Evolutionary conservation across 2,888 invertebrate genomes (phyloP), one percentile per base, ranked within the genome.

Genomic region (Lepidonotus clava): DNA sequence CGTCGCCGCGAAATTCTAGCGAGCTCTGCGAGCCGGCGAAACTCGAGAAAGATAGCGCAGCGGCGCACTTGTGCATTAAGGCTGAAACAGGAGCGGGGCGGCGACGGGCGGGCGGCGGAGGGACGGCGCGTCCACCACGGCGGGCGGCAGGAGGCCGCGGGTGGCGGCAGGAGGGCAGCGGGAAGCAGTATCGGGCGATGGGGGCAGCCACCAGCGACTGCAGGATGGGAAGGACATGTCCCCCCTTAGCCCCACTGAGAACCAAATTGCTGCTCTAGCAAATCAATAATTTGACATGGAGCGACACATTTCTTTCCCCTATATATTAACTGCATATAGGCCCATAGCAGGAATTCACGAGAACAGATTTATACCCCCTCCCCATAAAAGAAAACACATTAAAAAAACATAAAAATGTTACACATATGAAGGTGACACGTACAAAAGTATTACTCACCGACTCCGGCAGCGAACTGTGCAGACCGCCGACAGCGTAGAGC

Each of bases 51-150:
- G 80, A 80, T 51, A 80, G 80, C 71, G 71, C 71, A 71, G 51
- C 80, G 80, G 80, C 41, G 41, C 46, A 80, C 46, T 21, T 36
- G 80, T 80, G 46, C 80, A 80, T 80, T 80, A 80, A 24, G 51
- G n/a, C 28, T 41, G 80, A 46, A 80, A 80, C 80, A n/a, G 34
- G 34, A 71, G 71, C 71, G 36, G 8, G 34, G 34, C 32, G 8
- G 36, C 6, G 34, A 24, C 11, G 24, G 46, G 85, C 32, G 46
- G 85, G 67, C 8, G 8, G 21, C 41, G 32, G 71, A 1, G 85
- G 40, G 32, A 40, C 41, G 28, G 24, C 28, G 46, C 41, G 36
- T n/a, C n/a, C 34, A 11, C 32, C n/a, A 32, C 21, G 56, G 18
- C 5, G 21, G 36, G 36, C 38, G 14, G 34, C 14, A 24, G 24